These are phyloP conservation scores for Sebastolobus alascanus DNA, from an alignment of 2,797 vertebrate genomes.

Conservation along the genomic window DNA sequence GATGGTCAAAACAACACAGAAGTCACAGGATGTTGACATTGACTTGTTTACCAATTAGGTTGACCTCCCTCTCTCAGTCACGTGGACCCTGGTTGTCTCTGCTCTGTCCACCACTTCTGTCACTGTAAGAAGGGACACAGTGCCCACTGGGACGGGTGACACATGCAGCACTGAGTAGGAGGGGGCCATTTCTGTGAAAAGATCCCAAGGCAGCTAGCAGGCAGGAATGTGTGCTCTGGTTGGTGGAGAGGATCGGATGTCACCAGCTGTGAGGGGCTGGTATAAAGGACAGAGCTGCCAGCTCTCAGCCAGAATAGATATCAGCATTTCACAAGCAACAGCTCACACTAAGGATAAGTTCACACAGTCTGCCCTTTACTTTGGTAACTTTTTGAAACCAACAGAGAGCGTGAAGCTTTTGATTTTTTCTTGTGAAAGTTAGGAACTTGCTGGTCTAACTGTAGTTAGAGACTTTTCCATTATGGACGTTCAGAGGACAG, in stretches of 20 bases:
- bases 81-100: conserved; percentile 78
- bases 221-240: conserved; percentile 79
- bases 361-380: not conserved
- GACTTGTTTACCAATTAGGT: conserved; percentile 67
- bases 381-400: not conserved
- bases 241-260: conserved; percentile 75
- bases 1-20: conserved; percentile 43
- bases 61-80: conserved; percentile 53
- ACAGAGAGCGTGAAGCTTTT: not conserved
- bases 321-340: conserved; percentile 43
- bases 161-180: conserved; percentile 48
- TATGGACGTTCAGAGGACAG: conserved; percentile 87
- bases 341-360: conserved; percentile 22
- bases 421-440: conserved; percentile 26
- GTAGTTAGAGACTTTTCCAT: conserved; percentile 18
- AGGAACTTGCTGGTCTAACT: not conserved
- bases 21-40: conserved; percentile 45
- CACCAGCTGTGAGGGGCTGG: conserved; percentile 71
- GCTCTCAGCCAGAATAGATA: conserved; percentile 73
- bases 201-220: conserved; percentile 71
- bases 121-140: conserved; percentile 42
- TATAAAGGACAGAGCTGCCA: conserved; percentile 82
- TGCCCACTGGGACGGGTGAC: conserved; percentile 77
- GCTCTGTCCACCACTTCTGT: conserved; percentile 41
- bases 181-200: conserved; percentile 81